Evolutionary conservation across 2,797 vertebrate species (phyloP), one percentile per base, ranked within the genome.

Genomic region (Pseudochromis fuscus): DNA sequence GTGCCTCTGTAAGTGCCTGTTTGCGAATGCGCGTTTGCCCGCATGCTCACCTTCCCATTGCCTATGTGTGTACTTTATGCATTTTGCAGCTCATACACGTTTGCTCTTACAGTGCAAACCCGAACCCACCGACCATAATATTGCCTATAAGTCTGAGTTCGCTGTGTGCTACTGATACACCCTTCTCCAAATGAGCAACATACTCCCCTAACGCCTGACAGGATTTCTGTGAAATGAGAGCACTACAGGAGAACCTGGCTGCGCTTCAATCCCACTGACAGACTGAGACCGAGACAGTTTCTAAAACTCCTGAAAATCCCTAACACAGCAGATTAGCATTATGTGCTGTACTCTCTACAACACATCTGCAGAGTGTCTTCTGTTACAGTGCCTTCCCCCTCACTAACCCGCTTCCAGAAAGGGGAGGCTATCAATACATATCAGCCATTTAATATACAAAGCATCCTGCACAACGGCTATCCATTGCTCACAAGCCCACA

Each of bases 291-390:
- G 88, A 93, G 92, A 93, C 92, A 93, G 88, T 93, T 92, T 90
- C 91, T 93, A 91, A 92, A 93, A 93, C 91, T 93, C 91, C 88
- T 88, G 89, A 92, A 93, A 93, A 93, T 93, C 92, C 92, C 91
- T 89, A 92, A 90, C 91, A 90, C 91, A 92, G 92, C 92, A 93
- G 92, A 93, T 93, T 93, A 93, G 91, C 87, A 90, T 90, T 91
- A 90, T 90, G 86, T 86, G 89, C 89, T 85, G 87, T 88, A 87
- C 90, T 87, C 88, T 79, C 87, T 90, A 88, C 83, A 91, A 89
- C 91, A 84, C 90, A 91, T 92, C 91, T 90, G 90, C 88, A 83
- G 85, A 88, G 86, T 75, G 86, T 89, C 86, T 90, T 83, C 87
- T 86, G 87, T 90, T 90, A 84, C 86, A 72, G 83, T 72, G 69